Percentiles rank a stretch among this genome's conserved stretches.
Conservation (phyloP, 2,888 invertebrate species). For the Athripsodes cinereus region DNA sequence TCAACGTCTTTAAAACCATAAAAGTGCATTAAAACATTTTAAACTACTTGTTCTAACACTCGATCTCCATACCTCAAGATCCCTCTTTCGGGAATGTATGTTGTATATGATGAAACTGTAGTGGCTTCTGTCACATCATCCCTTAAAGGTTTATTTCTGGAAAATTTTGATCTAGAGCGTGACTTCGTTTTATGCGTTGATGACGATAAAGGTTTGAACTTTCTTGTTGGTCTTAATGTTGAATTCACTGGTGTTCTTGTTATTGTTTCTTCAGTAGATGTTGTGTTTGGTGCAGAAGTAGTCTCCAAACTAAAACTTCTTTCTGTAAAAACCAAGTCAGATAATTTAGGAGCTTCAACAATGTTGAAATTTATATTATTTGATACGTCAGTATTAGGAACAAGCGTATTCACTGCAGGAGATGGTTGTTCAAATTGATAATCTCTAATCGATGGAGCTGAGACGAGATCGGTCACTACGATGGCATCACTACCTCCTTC, state of each 20-base stretch:
- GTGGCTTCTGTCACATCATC: no score
- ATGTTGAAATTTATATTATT: constrained; percentile 42
- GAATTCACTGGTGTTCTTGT: neutral
- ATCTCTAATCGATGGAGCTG: neutral
- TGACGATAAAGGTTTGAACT: neutral
- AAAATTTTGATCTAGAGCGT: no score
- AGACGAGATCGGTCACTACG: neutral
- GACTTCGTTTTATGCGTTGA: neutral
- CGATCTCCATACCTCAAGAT: constrained; percentile 22
- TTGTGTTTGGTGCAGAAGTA: neutral
- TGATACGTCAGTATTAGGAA: constrained; percentile 35
- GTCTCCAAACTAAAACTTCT: neutral
- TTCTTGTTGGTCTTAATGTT: neutral
- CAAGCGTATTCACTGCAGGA: neutral
- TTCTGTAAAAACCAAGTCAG: neutral
- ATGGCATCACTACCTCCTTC: neutral
- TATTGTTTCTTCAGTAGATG: neutral
- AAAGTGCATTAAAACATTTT: no score
- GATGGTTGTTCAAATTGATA: neutral
- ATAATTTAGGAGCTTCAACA: constrained; percentile 32
- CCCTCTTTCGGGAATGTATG: constrained; percentile 12
- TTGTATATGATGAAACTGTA: no score
- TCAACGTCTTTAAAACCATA: no score
- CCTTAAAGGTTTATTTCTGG: no score
- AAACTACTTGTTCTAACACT: neutral